phyloP scores from a whole-genome alignment of 2,888 invertebrate species.

The Itoplectis maculator region DNA sequence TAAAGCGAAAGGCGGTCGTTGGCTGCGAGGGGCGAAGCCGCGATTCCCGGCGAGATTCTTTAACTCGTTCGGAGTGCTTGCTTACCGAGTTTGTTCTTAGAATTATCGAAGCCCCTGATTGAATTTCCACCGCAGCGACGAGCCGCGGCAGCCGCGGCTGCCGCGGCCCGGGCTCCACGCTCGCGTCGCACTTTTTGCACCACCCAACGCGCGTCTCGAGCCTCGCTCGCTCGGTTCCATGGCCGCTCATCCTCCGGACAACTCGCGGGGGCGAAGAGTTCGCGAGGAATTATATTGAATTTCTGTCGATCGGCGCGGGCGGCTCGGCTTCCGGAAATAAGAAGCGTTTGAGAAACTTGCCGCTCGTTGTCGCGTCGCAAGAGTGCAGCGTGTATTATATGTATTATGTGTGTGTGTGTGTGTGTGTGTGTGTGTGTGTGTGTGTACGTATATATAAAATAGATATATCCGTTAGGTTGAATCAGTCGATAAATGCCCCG shows the following conservation, averaged over 20 bases:
- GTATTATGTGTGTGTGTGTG: no score
- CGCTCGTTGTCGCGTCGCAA: neutral
- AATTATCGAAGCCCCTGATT: conserved; percentile 55
- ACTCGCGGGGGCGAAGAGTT: conserved; percentile 30
- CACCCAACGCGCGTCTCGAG: neutral
- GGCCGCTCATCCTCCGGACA: conserved; percentile 1
- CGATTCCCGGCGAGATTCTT: conserved; percentile 51
- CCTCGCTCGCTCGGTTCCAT: neutral
- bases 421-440: no score
- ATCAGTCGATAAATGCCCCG: neutral
- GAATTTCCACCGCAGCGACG: conserved; percentile 37
- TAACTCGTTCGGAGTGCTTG: conserved; percentile 60
- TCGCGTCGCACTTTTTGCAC: neutral
- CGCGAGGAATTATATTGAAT: conserved; percentile 49
- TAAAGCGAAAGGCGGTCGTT: conserved; percentile 18
- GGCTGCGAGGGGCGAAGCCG: conserved; percentile 1
- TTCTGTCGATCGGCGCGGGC: conserved; percentile 42
- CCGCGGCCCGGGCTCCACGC: conserved; percentile 18
- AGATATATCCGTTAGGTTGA: no score
- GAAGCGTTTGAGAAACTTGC: conserved; percentile 3
- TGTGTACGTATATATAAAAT: no score
- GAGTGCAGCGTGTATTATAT: neutral
- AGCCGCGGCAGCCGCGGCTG: conserved; percentile 4
- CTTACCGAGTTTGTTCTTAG: conserved; percentile 56
- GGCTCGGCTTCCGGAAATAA: conserved; percentile 17